Conservation (phyloP, 2,888 invertebrate species). For the Lissonota sp. region DNA sequence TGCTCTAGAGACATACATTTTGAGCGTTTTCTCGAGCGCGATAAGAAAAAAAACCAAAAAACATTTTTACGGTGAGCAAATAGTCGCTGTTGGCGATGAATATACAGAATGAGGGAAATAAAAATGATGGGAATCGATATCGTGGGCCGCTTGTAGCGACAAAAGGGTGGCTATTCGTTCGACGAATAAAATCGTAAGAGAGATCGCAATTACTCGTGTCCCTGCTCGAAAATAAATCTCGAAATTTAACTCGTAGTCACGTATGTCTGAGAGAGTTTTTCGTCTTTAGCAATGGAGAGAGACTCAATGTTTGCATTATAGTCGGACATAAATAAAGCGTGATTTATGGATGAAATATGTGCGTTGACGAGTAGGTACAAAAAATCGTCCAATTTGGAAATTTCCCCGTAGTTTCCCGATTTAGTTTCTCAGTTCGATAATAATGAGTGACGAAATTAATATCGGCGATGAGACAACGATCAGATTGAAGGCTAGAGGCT, state of each 20-base stretch:
- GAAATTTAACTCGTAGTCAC: slow-evolving; percentile 68
- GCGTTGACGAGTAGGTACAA: slow-evolving; percentile 6
- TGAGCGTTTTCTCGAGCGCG: too few species aligned
- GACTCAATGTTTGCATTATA: slow-evolving; percentile 30
- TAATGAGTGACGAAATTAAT: too few species aligned
- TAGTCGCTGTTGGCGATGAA: too few species aligned
- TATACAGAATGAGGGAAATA: background rate
- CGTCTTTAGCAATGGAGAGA: slow-evolving; percentile 1
- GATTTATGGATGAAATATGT: background rate
- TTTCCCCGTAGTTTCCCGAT: too few species aligned
- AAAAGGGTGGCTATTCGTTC: slow-evolving; percentile 34
- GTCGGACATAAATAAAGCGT: slow-evolving; percentile 9
- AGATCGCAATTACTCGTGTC: slow-evolving; percentile 38
- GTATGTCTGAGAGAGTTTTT: slow-evolving; percentile 55
- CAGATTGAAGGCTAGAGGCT: too few species aligned
- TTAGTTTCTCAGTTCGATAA: too few species aligned
- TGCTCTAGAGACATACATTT: too few species aligned
- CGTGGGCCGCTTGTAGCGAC: background rate
- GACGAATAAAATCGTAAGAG: background rate
- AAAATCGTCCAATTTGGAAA: too few species aligned
- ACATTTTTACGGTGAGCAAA: too few species aligned
- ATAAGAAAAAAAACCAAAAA: too few species aligned
- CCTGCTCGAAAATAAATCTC: slow-evolving; percentile 64
- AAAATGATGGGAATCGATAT: background rate
- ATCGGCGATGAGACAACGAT: too few species aligned